Base-by-base conservation (phyloP, 2,113 vertebrate species). In the Dinomys branickii region DNA sequence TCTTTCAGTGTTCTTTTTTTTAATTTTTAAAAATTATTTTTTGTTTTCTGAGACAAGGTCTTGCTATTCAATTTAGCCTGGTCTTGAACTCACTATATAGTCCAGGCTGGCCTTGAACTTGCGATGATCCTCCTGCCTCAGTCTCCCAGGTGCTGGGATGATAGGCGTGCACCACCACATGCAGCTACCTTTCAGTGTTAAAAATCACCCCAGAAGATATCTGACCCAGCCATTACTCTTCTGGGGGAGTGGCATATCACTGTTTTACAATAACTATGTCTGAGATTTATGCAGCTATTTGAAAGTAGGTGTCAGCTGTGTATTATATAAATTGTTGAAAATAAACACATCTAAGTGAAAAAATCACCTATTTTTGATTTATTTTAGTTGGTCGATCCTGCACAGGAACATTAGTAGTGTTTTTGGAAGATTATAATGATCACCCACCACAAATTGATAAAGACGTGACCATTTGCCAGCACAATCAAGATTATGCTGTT, bases 391-490 rank as follows among this genome's bases (percentile, higher is more conserved):
- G 98, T 22, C 99, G 99, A 97, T 98, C 99, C 7, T 99, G 99
- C 85, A 99, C 98, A 8, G 99, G 99, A 86, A 99, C 98, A 12
- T 96, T 99, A 50, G 97, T 99, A 20, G 97, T 99, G 92, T 88
- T 94, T 87, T 94, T 99, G 38, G 97, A 98, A 35, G 99, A 99
- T 85, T 96, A 96, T 14, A 99, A 99, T 81, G 99, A 99, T 97
- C 98, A 99, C 67, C 1, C 88, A 7, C 99, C 99, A 4, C 47
- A 56, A 0, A 17, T 99, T 7, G 4, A 90, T 12, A 77, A 73
- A 1, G 92, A 99, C 0, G 80, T 98, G 30, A 96, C 97, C 3
- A 77, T 99, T 88, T 99, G 99, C 97, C 97, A 97, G 97, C 47
- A 98, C 95, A 80, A 89, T 90, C 96, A 94, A n/a, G 98, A 38